These are phyloP conservation scores for Phoxinus dragarum DNA, from an alignment of 2,797 vertebrate genomes.

Conservation along the genomic window DNA sequence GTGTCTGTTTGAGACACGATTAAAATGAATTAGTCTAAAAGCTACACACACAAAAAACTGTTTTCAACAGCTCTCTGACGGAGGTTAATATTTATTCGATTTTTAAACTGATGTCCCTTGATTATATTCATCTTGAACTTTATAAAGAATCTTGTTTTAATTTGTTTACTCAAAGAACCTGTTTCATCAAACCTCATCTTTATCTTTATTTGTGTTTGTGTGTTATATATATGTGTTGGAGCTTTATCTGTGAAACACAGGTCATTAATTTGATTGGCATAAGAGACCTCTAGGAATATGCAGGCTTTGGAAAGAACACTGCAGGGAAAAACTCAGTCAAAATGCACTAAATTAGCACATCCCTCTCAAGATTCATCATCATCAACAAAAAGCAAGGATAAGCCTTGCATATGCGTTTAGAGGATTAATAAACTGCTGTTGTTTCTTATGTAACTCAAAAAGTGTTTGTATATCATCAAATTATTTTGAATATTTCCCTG, in stretches of 20 bases:
- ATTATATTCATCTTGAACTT: neutral
- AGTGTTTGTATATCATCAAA: neutral
- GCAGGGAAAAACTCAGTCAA: neutral
- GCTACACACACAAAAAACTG: neutral
- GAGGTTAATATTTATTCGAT: neutral
- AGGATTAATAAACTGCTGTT: neutral
- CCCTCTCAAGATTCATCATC: neutral
- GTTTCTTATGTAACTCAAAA: neutral
- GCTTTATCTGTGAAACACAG: constrained; percentile 4
- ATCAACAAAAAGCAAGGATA: constrained; percentile 3
- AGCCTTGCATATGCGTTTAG: neutral
- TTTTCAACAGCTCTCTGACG: neutral
- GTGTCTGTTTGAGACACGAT: neutral
- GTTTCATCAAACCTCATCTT: neutral
- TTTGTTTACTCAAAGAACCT: neutral
- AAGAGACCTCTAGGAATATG: constrained; percentile 12
- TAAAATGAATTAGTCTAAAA: neutral
- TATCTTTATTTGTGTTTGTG: neutral
- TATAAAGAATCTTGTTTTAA: neutral
- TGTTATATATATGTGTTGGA: neutral
- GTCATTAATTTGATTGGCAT: constrained; percentile 17
- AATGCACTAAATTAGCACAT: neutral
- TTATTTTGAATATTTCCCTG: neutral
- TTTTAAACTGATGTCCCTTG: neutral
- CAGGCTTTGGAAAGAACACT: constrained; percentile 13